Percentiles rank a stretch among this genome's conserved stretches.
Conservation (phyloP, 2,888 invertebrate species). For the Pseudanteris insignis region DNA sequence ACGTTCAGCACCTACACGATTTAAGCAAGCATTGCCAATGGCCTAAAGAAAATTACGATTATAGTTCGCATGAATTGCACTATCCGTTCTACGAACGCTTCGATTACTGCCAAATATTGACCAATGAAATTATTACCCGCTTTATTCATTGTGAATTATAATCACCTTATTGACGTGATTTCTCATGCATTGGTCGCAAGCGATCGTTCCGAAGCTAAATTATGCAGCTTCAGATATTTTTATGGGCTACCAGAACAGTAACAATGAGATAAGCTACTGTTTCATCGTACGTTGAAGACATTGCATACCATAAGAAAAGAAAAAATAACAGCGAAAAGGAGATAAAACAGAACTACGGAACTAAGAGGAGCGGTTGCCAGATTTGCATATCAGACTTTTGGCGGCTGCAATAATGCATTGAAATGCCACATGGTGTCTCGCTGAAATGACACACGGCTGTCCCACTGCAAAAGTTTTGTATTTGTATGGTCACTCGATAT, state of each 20-base stretch:
- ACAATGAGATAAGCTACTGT: slow-evolving; percentile 43
- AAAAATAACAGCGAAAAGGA: slow-evolving; percentile 22
- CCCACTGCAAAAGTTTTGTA: slow-evolving; percentile 54
- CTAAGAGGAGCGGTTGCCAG: slow-evolving; percentile 46
- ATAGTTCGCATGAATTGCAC: slow-evolving; percentile 52
- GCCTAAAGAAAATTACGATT: slow-evolving; percentile 53
- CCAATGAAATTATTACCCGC: slow-evolving; percentile 27
- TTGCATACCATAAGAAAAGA: slow-evolving; percentile 22
- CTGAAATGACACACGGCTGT: slow-evolving; percentile 65
- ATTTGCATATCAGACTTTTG: slow-evolving; percentile 64
- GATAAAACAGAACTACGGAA: slow-evolving; percentile 37
- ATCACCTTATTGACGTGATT: no score
- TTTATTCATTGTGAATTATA: no score
- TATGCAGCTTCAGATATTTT: no score
- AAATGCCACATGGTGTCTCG: slow-evolving; percentile 63
- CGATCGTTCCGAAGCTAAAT: no score
- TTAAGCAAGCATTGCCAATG: slow-evolving; percentile 47
- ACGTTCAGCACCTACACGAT: slow-evolving; percentile 50
- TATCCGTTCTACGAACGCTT: slow-evolving; percentile 24
- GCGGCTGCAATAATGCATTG: slow-evolving; percentile 65
- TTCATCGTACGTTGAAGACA: slow-evolving; percentile 28
- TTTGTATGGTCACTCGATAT: slow-evolving; percentile 14
- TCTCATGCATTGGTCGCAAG: no score
- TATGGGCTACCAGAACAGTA: slow-evolving; percentile 21
- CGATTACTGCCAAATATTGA: slow-evolving; percentile 32